A percentile compares a stretch with the other conserved stretches of the same genome.
Conservation (phyloP, 2,888 invertebrate species). For the Drosophila flavopinicola region DNA sequence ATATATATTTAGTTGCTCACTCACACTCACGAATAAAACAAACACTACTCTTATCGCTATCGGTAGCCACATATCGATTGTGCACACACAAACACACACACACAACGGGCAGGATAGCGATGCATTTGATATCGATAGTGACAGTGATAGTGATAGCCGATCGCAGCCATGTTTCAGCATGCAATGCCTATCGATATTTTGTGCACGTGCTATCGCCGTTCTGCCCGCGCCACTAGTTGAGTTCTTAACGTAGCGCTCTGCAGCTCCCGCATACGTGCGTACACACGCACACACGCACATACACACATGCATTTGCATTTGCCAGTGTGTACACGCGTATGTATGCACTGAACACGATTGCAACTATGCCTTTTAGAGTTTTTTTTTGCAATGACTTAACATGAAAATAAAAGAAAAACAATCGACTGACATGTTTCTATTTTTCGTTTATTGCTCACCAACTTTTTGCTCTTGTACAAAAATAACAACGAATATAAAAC, state of each 20-base stretch:
- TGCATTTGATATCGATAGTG: background rate
- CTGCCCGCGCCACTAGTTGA: constrained; percentile 20
- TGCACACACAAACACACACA: background rate
- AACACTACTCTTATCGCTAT: constrained; percentile 27
- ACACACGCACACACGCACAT: background rate
- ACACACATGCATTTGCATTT: constrained; percentile 3
- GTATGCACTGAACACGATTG: constrained; percentile 38
- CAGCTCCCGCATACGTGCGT: constrained; percentile 13
- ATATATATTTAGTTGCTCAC: constrained; percentile 49
- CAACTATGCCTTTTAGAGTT: constrained; percentile 38
- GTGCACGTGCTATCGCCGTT: constrained; percentile 7
- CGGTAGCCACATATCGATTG: constrained; percentile 31
- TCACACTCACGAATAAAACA: constrained; percentile 9
- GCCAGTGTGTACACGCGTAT: constrained; percentile 13
- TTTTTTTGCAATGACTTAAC: constrained; percentile 34
- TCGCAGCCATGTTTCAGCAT: constrained; percentile 1
- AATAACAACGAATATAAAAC: constrained; percentile 39
- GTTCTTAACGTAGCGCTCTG: constrained; percentile 26
- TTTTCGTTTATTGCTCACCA: constrained; percentile 56
- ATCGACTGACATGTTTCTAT: constrained; percentile 63
- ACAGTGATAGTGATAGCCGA: background rate
- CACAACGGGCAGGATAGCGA: constrained; percentile 13
- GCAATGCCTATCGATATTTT: constrained; percentile 11
- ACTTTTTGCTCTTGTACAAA: constrained; percentile 36
- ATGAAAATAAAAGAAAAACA: constrained; percentile 23